Conservation (phyloP, 2,888 invertebrate species). For the Hesperia comma region DNA sequence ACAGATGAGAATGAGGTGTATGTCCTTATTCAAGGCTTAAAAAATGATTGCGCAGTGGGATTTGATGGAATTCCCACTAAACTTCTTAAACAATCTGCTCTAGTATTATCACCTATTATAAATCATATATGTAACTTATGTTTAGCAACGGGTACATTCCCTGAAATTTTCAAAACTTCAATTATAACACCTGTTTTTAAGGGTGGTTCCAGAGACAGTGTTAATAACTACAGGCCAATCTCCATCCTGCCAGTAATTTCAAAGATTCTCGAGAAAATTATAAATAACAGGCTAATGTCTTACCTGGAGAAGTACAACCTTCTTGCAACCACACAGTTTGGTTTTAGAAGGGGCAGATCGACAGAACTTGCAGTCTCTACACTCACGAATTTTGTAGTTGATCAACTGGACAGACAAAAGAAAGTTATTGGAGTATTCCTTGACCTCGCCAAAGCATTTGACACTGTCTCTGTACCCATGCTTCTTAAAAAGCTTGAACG, state of each 20-base stretch:
- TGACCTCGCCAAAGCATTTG: not conserved
- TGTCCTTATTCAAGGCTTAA: too few relatives aligned
- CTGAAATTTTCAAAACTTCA: not conserved
- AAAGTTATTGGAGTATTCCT: slow-evolving; percentile 30
- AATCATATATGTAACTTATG: not conserved
- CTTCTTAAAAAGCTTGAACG: slow-evolving; percentile 26
- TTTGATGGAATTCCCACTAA: not conserved
- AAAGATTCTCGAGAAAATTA: slow-evolving; percentile 1
- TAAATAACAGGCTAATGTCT: slow-evolving; percentile 15
- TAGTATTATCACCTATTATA: too few relatives aligned
- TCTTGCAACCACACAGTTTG: slow-evolving; percentile 29
- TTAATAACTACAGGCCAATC: slow-evolving; percentile 10
- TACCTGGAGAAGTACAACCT: slow-evolving; percentile 21
- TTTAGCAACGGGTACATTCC: not conserved
- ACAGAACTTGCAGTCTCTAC: slow-evolving; percentile 25
- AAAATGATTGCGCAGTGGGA: not conserved
- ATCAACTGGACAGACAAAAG: not conserved
- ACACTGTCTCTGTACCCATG: slow-evolving; percentile 10
- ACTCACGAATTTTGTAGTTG: not conserved
- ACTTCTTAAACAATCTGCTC: too few relatives aligned
- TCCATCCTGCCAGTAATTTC: not conserved
- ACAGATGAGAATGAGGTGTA: too few relatives aligned
- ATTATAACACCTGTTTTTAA: not conserved
- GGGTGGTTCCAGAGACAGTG: not conserved
- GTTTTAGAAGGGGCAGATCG: slow-evolving; percentile 15